Percentiles rank a stretch among this genome's conserved stretches.
phyloP scores from a whole-genome alignment of 2,888 invertebrate species.

The Ectropis crepuscularia region DNA sequence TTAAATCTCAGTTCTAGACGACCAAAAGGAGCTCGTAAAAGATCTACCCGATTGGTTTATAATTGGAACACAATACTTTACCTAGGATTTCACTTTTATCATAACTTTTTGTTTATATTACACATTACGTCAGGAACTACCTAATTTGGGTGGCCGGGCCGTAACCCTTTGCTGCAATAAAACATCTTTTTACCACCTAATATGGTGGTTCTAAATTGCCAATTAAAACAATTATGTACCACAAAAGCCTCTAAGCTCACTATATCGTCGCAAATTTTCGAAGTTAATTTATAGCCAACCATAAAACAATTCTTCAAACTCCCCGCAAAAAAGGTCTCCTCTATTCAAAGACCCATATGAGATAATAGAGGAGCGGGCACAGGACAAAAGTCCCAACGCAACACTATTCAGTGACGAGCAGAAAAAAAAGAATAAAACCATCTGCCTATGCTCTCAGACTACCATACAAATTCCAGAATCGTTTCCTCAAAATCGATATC shows the following conservation, averaged over 20 bases:
- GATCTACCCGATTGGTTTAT: conserved; percentile 21
- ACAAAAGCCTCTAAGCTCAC: conserved; percentile 54
- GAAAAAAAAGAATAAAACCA: conserved; percentile 74
- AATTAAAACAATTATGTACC: conserved; percentile 57
- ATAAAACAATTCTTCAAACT: conserved; percentile 82
- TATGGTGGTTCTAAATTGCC: conserved; percentile 6
- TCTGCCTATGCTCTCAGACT: conserved; percentile 65
- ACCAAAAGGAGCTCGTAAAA: conserved; percentile 28
- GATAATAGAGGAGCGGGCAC: conserved; percentile 76
- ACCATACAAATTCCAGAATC: conserved; percentile 70
- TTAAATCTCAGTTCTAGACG: conserved; percentile 29
- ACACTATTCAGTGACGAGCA: conserved; percentile 64
- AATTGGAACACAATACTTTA: conserved; percentile 24
- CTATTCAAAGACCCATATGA: conserved; percentile 74
- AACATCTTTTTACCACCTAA: conserved; percentile 5
- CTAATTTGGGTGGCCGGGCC: conserved; percentile 19
- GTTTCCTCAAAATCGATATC: conserved; percentile 77
- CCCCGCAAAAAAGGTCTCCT: conserved; percentile 72
- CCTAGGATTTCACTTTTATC: conserved; percentile 10
- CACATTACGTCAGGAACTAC: background rate
- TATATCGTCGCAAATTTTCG: conserved; percentile 52
- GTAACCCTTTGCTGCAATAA: background rate
- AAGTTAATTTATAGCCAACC: conserved; percentile 73
- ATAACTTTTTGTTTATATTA: background rate
- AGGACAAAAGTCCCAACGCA: conserved; percentile 79